A percentile compares a stretch with the other conserved stretches of the same genome.
phyloP scores from a whole-genome alignment of 2,797 vertebrate species.

The Falco cherrug region DNA sequence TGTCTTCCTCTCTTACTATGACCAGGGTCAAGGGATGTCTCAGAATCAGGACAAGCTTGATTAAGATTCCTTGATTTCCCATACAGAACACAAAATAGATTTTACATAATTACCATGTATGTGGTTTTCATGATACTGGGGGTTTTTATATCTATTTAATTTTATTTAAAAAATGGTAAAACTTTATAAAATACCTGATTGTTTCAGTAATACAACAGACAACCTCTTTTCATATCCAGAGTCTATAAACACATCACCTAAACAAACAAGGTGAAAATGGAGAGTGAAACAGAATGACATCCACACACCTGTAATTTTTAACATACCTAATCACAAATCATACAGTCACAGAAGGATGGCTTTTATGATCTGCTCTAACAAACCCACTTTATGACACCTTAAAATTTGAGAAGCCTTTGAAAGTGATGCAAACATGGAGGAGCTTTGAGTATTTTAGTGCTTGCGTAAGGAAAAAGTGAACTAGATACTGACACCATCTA shows the following conservation, averaged over 20 bases:
- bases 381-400: background rate
- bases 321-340: background rate
- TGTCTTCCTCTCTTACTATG: background rate
- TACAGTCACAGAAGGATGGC: background rate
- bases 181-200: background rate
- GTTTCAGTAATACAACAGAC: background rate
- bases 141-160: background rate
- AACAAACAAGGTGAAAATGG: background rate
- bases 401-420: background rate
- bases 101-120: background rate
- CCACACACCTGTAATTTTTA: background rate
- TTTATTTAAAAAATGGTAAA: background rate
- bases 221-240: background rate
- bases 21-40: background rate
- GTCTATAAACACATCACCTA: background rate
- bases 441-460: background rate
- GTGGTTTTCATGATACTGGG: background rate
- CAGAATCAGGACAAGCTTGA: background rate
- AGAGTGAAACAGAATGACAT: background rate
- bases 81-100: background rate
- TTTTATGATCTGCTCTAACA: background rate
- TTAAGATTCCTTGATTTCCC: background rate
- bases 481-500: conserved; percentile 69
- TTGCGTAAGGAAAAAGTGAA: background rate
- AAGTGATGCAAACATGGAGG: background rate